These are phyloP conservation scores for Trematomus loennbergii DNA, from an alignment of 2,113 vertebrate species.

Conservation along the genomic window DNA sequence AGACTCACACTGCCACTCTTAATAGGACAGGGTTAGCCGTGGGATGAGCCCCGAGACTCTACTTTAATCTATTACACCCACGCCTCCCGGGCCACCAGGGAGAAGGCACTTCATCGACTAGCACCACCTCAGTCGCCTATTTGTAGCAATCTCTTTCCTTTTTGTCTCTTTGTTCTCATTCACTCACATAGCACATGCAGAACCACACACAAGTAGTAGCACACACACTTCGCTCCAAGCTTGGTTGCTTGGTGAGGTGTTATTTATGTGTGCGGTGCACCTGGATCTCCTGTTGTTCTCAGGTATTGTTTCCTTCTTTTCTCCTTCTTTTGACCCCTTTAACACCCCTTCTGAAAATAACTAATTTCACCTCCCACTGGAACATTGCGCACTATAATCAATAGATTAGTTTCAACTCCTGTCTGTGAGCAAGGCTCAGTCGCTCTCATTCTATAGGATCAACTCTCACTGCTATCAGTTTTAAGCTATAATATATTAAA, in stretches of 20 bases:
- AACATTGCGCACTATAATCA: constrained; percentile 70
- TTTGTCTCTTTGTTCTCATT: background rate
- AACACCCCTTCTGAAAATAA: constrained; percentile 71
- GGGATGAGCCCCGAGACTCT: constrained; percentile 69
- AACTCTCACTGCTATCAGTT: constrained; percentile 1
- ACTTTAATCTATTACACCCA: constrained; percentile 78
- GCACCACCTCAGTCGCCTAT: constrained; percentile 44
- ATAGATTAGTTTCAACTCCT: constrained; percentile 67
- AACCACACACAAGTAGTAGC: constrained; percentile 5
- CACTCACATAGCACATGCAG: constrained; percentile 26
- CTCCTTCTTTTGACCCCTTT: constrained; percentile 45
- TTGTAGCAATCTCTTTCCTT: constrained; percentile 33
- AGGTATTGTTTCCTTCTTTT: constrained; percentile 62
- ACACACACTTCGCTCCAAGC: constrained; percentile 25
- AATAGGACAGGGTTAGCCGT: constrained; percentile 69
- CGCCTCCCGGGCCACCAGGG: constrained; percentile 60
- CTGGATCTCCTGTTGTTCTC: constrained; percentile 63
- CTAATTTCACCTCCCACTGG: constrained; percentile 68
- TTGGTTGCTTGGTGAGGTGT: constrained; percentile 47
- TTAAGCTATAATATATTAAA: constrained; percentile 8
- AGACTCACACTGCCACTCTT: constrained; percentile 68
- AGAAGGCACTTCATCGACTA: constrained; percentile 61
- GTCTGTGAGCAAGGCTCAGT: constrained; percentile 37
- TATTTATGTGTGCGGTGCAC: constrained; percentile 47
- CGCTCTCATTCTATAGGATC: constrained; percentile 13